Conservation (phyloP, 1,140 invertebrate species). For the Sarcophaga peregrina region DNA sequence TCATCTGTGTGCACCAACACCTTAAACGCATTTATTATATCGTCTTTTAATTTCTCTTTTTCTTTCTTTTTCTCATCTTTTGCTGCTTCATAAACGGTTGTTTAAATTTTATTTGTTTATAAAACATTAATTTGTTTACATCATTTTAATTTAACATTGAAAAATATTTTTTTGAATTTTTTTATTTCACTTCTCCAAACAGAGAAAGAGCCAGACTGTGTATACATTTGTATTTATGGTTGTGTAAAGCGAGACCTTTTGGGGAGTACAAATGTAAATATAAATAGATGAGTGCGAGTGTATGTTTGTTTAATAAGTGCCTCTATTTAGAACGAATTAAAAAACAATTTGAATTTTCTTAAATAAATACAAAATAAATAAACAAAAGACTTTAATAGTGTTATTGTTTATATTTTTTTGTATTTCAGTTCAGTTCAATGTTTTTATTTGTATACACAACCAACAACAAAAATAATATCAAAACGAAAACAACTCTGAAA, state of each 20-base stretch:
- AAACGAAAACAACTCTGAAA: background rate
- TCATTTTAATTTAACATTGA: slow-evolving; percentile 14
- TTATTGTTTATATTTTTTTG: background rate
- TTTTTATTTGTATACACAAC: too few species aligned
- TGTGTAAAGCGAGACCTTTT: too few species aligned
- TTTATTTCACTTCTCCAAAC: background rate
- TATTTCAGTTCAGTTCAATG: too few species aligned
- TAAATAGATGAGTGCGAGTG: too few species aligned
- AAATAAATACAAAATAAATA: background rate
- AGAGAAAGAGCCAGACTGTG: too few species aligned
- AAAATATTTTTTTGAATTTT: background rate
- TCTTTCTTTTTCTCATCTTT: background rate
- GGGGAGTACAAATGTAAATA: too few species aligned
- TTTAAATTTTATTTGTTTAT: background rate
- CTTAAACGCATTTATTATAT: too few species aligned
- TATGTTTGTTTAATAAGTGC: background rate
- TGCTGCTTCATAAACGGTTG: background rate
- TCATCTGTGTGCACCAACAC: too few species aligned
- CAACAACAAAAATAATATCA: background rate
- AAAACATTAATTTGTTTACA: background rate
- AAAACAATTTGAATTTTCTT: background rate
- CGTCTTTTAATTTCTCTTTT: background rate
- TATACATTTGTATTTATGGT: too few species aligned
- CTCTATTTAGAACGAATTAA: background rate
- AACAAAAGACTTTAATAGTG: background rate